Percentiles rank a stretch among this genome's conserved stretches.
Conservation (phyloP, 23 tunicate genomes). For the Aplidium turbinatum region DNA sequence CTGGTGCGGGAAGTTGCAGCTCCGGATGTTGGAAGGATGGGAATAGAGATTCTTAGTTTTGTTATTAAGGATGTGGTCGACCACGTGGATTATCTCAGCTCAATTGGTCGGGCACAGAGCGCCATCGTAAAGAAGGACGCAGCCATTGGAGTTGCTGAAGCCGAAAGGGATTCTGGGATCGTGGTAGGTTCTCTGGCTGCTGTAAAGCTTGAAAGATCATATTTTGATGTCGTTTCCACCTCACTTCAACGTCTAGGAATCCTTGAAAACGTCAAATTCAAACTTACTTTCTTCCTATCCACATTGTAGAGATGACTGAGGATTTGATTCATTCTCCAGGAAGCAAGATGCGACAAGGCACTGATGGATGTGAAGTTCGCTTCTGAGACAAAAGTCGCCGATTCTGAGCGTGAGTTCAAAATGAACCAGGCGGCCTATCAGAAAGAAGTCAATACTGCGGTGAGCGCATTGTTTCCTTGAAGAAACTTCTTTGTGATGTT, state of each 20-base stretch:
- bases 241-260: no score
- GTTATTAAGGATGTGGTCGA: conserved; percentile 96
- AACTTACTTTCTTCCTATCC: no score
- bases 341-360: conserved; percentile 36
- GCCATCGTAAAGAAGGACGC: conserved; percentile 87
- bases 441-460: conserved; percentile 83
- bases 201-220: no score
- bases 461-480: conserved; percentile 14
- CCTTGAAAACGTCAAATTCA: no score
- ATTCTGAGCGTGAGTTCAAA: conserved; percentile 68
- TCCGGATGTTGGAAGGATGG: conserved; percentile 96
- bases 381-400: conserved; percentile 89
- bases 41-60: conserved; percentile 91
- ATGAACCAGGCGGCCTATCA: conserved; percentile 89
- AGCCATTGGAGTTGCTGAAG: conserved; percentile 80
- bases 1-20: conserved; percentile 97
- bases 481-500: no score
- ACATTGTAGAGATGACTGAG: no score
- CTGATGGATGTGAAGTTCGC: conserved; percentile 84
- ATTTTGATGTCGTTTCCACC: neutral
- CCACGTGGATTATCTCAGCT: conserved; percentile 76
- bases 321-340: neutral
- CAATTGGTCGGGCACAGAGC: conserved; percentile 92
- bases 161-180: conserved; percentile 78
- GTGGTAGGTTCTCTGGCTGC: no score